Base-by-base conservation (phyloP, 1,140 invertebrate species). In the Papilio machaon region DNA sequence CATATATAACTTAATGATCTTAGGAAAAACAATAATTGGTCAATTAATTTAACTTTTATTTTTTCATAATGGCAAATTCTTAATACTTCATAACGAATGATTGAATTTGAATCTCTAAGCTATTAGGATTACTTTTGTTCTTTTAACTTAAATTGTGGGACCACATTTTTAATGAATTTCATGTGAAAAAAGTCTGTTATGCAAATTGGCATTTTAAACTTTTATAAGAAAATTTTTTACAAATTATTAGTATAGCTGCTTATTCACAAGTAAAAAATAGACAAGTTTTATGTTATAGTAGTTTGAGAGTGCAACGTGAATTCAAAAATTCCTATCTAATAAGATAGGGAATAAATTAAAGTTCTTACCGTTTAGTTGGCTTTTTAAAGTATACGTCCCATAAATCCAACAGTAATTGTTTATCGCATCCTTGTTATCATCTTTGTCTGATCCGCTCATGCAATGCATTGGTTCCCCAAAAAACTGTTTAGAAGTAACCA, bases 391-490 rank as follows among this genome's bases (percentile, higher is more conserved):
- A 17, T 79, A 79, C n/a, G 77, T 79, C 19, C 77, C 77, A 43
- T 43, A 43, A 43, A 43, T 43, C 38, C 38, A 43, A 43, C 38
- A 43, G 23, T 30, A 30, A 30, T 30, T 30, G 23, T 30, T 96
- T 54, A 97, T 95, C 49, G 96, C 95, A 82, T 97, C 95, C 83
- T 94, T 94, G 38, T 95, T 87, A 23, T 85, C 83, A 60, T 95
- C 92, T 38, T 88, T 91, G 17, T 95, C 95, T 58, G 91, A 89
- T 17, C 91, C 87, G 19, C 87, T 85, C 85, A 97, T 95, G 83
- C 97, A 97, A 77, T 96, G 94, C 9, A 97, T 96, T 0, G 96
- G 96, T 85, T 97, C 96, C 0, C 96, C 96, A 70, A 97, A 97
- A 87, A 97, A 97, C 88, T 97, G 96, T 85, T 96, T 97, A n/a